Evolutionary conservation across 2,888 invertebrate genomes (phyloP).

Genomic region (Zaprionus lineosus): DNA sequence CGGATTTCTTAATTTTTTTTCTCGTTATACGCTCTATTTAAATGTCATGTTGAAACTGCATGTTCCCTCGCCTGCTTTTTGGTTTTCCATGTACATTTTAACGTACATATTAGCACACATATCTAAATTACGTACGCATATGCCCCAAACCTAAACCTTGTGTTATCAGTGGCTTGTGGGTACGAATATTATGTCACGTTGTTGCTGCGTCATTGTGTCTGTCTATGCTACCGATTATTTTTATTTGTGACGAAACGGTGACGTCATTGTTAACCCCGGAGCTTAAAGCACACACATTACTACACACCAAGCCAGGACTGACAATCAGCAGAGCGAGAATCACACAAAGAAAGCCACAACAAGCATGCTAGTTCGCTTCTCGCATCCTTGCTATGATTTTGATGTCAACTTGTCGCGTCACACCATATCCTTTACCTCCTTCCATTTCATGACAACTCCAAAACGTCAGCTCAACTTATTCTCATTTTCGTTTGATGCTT

Average conservation of each 20-base stretch:
- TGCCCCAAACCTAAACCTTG: conserved; percentile 42
- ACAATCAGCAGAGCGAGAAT: conserved; percentile 4
- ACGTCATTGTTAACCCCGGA: conserved; percentile 72
- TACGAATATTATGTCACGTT: conserved; percentile 67
- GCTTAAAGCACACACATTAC: conserved; percentile 51
- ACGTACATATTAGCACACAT: no score
- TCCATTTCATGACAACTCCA: background rate
- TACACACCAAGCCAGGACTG: conserved; percentile 1
- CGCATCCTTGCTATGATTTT: conserved; percentile 40
- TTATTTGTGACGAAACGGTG: conserved; percentile 71
- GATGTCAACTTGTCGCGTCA: conserved; percentile 64
- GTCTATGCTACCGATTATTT: conserved; percentile 72
- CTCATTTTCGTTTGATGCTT: conserved; percentile 69
- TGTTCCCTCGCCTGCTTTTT: no score
- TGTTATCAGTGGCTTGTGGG: conserved; percentile 26
- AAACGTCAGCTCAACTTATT: conserved; percentile 62
- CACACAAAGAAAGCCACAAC: conserved; percentile 22
- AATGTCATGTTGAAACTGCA: no score
- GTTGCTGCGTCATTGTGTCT: conserved; percentile 77
- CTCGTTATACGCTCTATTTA: no score
- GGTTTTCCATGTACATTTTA: no score
- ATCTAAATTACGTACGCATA: no score
- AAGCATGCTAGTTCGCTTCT: no score
- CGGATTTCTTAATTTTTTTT: no score
- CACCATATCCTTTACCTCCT: conserved; percentile 19